Percentiles rank a stretch among this genome's conserved stretches.
Evolutionary conservation across 2,888 invertebrate species (phyloP).

Genomic region (Thymelicus sylvestris): DNA sequence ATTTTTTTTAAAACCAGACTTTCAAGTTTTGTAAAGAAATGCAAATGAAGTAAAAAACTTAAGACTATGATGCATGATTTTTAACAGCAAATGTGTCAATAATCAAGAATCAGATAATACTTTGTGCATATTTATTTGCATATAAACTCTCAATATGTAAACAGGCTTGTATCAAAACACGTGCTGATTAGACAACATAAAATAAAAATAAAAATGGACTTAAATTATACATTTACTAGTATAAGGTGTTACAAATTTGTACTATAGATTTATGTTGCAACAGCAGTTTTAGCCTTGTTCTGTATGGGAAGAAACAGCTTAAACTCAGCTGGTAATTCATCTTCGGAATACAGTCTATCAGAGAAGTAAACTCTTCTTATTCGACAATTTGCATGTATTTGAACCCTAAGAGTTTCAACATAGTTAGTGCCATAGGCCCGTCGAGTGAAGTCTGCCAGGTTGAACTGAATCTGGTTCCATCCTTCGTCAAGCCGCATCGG

Average conservation of each 20-base stretch:
- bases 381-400: constrained; percentile 98
- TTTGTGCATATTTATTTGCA: constrained; percentile 45
- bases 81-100: constrained; percentile 10
- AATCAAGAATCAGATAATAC: background rate
- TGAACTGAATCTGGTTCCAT: constrained; percentile 98
- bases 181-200: constrained; percentile 49
- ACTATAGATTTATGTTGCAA: constrained; percentile 67
- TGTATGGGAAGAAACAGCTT: constrained; percentile 97
- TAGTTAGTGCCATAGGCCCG: constrained; percentile 98
- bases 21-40: no score
- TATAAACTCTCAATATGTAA: constrained; percentile 40
- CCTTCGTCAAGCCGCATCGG: constrained; percentile 97
- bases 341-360: constrained; percentile 96
- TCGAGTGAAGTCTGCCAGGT: constrained; percentile 96
- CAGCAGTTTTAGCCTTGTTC: constrained; percentile 86
- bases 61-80: background rate
- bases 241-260: constrained; percentile 39
- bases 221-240: constrained; percentile 69
- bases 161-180: constrained; percentile 49
- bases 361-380: constrained; percentile 95
- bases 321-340: constrained; percentile 97
- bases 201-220: constrained; percentile 57
- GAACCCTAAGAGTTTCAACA: constrained; percentile 94
- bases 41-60: no score
- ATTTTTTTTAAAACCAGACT: no score